Percentiles rank a stretch among this genome's conserved stretches.
phyloP scores from a whole-genome alignment of 2,888 invertebrate genomes.

The Alviniconcha strummeri region DNA sequence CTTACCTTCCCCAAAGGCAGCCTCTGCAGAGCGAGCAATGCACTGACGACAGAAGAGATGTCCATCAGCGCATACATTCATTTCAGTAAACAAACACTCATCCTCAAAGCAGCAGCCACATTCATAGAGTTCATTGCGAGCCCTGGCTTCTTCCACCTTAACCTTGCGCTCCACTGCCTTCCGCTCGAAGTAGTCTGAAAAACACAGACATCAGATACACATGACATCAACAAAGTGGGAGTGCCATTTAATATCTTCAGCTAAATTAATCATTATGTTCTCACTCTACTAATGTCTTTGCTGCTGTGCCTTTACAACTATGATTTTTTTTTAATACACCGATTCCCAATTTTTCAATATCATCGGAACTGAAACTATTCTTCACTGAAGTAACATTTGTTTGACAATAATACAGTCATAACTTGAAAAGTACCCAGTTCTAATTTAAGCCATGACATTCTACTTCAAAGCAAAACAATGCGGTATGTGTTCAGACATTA shows the following conservation, averaged over 20 bases:
- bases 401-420: too few relatives aligned
- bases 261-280: neutral
- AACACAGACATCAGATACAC: neutral
- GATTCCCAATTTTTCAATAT: too few relatives aligned
- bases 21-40: constrained; percentile 60
- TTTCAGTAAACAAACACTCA: constrained; percentile 75
- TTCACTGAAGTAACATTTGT: too few relatives aligned
- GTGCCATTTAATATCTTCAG: neutral
- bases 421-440: too few relatives aligned
- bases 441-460: too few relatives aligned
- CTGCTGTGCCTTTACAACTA: too few relatives aligned
- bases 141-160: constrained; percentile 67
- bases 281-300: too few relatives aligned
- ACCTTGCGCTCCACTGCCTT: constrained; percentile 46
- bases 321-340: too few relatives aligned
- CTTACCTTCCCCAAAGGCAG: constrained; percentile 56
- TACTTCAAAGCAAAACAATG: too few relatives aligned
- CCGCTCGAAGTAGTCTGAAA: constrained; percentile 42
- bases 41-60: constrained; percentile 70
- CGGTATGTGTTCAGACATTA: too few relatives aligned
- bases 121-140: constrained; percentile 72
- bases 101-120: constrained; percentile 79
- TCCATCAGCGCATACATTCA: constrained; percentile 64
- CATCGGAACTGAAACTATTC: too few relatives aligned
- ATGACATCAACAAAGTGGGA: neutral